Base-by-base conservation (phyloP, 2,113 vertebrate genomes). In the Nesoenas mayeri region DNA sequence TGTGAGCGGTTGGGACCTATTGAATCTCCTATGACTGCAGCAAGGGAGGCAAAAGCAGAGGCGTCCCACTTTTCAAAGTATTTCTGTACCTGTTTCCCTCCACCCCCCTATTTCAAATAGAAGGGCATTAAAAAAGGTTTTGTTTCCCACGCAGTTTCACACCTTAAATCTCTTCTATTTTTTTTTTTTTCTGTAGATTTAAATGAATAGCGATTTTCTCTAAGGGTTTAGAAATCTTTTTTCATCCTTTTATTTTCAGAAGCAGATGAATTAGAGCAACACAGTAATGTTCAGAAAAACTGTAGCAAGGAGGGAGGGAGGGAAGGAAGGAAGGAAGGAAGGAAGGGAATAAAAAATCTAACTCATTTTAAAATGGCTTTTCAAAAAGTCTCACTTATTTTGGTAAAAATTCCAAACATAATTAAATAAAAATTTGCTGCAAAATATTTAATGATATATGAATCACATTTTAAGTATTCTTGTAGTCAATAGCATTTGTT, bases 151-250 rank as follows among this genome's bases (percentile, higher is more conserved):
- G 0, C 3, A 53, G 26, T 65, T 94, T 91, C 65, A 69, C 32
- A 65, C 21, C 80, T 70, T 3, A 36, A 71, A 74, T 74, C 42
- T 81, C 60, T 47, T n/a, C 4, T 44, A 1, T 32, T 32, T 70
- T 58, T 64, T 42, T 15, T 40, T 40, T 81, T 61, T 65, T 34
- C 15, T 65, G 50, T 12, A 82, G 48, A 9, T 85, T 70, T 85
- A 90, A 93, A 74, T 88, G 65, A 90, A n/a, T 13, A 90, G 15
- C 11, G 79, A 25, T 62, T 89, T 90, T 88, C 85, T 90, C 79
- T 90, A 88, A 82, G 66, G 47, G 17, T 73, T 95, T 66, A 57
- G 34, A 75, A 93, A 36, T 57, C 0, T 53, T 88, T 44, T 66
- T 80, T 53, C 5, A 13, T 74, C 60, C 36, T 40, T 83, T 91